Base-by-base conservation (phyloP, 1,140 invertebrate genomes). In the Drosophila pectinifera region DNA sequence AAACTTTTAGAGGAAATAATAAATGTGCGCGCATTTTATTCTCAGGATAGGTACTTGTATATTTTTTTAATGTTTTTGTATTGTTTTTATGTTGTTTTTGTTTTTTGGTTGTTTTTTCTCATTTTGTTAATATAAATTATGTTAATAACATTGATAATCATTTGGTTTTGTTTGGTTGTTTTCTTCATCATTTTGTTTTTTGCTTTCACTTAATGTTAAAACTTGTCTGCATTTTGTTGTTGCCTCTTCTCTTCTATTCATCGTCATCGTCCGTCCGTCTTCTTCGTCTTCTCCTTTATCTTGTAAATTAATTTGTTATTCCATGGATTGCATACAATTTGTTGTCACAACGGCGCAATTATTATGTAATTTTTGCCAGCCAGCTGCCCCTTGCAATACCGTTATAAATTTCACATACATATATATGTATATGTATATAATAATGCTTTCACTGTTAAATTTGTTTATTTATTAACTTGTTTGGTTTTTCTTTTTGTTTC, bases 141-240 rank as follows among this genome's bases (percentile, higher is more conserved):
- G 83, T 88, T 89, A 88, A 88, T 88, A 88, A 88, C 83, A 88
- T 88, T 88, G 84, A 88, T 88, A 88, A 88, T 88, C 78, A 73
- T 84, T 81, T 78, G 53, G 56, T 72, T 78, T 78, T 73, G 53
- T 69, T 77, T 69, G 74, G 75, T 61, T 79, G 49, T 34, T 78
- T 65, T 57, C 45, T 73, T 62, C 56, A 18, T 63, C 49, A 18
- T 64, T 74, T 75, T 80, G 46, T 75, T 80, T 70, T 81, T 77
- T 76, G 73, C 61, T 56, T 82, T 85, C 63, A 74, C 84, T 88
- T 88, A 88, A 88, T 70, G 75, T 80, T 88, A 88, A 88, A 88
- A 83, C 76, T 81, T 86, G 73, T 78, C 82, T 86, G 78, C 81
- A 70, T 70, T 78, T 54, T 73, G 67, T 69, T 61, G 53, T 67